Evolutionary conservation across 1,140 invertebrate genomes (phyloP).

Genomic region (Tigriopus japonicus): DNA sequence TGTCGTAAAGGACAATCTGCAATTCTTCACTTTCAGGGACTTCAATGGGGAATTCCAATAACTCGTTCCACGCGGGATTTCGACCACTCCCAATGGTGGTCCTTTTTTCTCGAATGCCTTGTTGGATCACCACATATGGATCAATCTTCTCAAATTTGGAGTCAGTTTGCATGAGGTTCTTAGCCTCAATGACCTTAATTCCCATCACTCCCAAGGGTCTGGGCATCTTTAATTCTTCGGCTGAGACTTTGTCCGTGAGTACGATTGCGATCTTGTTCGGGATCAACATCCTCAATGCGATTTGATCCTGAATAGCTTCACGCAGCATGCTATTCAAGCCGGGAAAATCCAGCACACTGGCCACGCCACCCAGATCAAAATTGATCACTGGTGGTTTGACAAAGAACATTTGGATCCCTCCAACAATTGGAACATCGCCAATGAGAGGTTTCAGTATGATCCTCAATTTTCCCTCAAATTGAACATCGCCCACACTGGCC

Average conservation of each 20-base stretch:
- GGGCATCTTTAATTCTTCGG: neutral
- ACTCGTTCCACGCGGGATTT: neutral
- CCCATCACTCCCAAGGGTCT: neutral
- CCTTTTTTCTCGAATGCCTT: neutral
- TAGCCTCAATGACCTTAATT: neutral
- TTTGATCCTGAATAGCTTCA: neutral
- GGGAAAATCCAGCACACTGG: constrained; percentile 1
- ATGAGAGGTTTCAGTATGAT: constrained; percentile 31
- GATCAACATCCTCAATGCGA: neutral
- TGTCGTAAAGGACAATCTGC: neutral
- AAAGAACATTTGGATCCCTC: constrained; percentile 31
- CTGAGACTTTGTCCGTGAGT: neutral
- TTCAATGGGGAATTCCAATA: constrained; percentile 1
- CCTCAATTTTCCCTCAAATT: constrained; percentile 28
- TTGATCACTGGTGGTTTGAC: constrained; percentile 27
- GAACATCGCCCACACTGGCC: neutral
- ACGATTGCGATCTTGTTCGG: constrained; percentile 5
- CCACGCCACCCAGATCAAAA: neutral
- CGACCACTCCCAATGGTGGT: neutral
- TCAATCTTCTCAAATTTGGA: neutral
- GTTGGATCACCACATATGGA: constrained; percentile 1
- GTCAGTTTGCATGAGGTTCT: neutral
- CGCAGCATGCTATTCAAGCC: neutral
- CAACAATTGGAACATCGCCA: constrained; percentile 28
- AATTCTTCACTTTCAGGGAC: neutral